Percentiles rank a stretch among this genome's conserved stretches.
These are phyloP conservation scores for Eulemur macaco DNA, from an alignment of 2,113 vertebrate species.

Conservation along the genomic window DNA sequence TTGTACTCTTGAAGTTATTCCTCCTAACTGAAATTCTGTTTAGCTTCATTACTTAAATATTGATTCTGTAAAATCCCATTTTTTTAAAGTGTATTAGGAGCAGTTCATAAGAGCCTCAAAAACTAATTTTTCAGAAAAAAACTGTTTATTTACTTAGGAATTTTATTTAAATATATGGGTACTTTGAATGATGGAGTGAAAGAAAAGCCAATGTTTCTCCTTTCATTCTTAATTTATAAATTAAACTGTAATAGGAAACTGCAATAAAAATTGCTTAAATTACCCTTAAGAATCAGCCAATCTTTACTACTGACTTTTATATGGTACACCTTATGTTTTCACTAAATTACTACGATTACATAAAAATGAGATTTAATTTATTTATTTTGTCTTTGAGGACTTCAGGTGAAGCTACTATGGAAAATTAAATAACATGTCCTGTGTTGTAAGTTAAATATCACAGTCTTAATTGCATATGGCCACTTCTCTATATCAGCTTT, in stretches of 20 bases:
- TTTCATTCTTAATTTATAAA: conserved; percentile 30
- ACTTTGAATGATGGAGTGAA: background rate
- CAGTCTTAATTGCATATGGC: background rate
- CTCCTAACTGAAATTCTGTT: background rate
- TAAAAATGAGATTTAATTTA: background rate
- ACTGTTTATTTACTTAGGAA: background rate
- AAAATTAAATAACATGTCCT: background rate
- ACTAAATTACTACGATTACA: background rate
- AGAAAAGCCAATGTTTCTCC: background rate
- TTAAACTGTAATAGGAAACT: background rate
- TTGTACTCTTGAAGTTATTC: background rate
- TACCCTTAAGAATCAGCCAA: background rate
- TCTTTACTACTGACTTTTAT: background rate
- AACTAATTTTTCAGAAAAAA: background rate
- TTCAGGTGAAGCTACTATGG: background rate
- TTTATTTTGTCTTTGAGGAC: background rate
- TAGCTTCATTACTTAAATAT: background rate
- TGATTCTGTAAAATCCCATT: background rate
- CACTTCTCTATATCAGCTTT: background rate
- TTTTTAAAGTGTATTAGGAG: background rate
- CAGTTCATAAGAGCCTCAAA: background rate
- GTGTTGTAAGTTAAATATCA: background rate
- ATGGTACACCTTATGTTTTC: background rate
- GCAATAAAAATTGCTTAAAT: background rate
- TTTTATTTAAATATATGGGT: background rate